A percentile compares a stretch with the other conserved stretches of the same genome.
Conservation (phyloP, 2,888 invertebrate species). For the Protophormia terraenovae region DNA sequence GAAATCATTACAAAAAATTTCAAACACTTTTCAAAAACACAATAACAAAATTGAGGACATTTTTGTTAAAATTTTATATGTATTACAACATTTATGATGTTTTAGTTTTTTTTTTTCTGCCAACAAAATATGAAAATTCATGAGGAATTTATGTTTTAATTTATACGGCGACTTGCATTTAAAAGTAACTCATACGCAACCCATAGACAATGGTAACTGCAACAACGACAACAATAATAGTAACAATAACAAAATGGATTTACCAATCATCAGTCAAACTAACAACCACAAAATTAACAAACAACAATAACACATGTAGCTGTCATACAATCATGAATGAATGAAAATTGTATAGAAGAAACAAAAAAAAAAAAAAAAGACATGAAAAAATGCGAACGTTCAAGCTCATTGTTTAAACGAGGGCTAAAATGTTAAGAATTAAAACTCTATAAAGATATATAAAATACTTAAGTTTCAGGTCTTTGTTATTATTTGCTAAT, state of each 20-base stretch:
- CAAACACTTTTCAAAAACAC: not conserved
- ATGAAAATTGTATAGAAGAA: not conserved
- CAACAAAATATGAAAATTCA: conserved; percentile 44
- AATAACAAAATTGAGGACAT: conserved; percentile 42
- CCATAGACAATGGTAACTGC: not conserved
- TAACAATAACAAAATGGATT: conserved; percentile 38
- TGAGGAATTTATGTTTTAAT: conserved; percentile 28
- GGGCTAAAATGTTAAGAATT: conserved; percentile 8
- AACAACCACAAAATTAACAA: conserved; percentile 38
- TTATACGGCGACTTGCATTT: not conserved
- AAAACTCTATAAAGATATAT: too few species aligned
- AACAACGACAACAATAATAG: not conserved
- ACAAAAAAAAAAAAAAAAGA: not conserved
- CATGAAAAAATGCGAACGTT: conserved; percentile 43
- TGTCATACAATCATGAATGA: conserved; percentile 26
- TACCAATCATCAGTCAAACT: conserved; percentile 52
- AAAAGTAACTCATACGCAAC: conserved; percentile 49
- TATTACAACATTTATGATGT: conserved; percentile 24
- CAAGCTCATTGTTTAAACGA: conserved; percentile 49
- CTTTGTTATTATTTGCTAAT: too few species aligned
- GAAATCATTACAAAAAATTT: conserved; percentile 2
- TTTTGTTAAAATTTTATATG: conserved; percentile 8
- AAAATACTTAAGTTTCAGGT: too few species aligned
- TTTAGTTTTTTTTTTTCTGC: not conserved
- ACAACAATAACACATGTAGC: conserved; percentile 21